These are phyloP conservation scores for Suricata suricatta DNA, from an alignment of 2,113 vertebrate genomes.

Conservation along the genomic window DNA sequence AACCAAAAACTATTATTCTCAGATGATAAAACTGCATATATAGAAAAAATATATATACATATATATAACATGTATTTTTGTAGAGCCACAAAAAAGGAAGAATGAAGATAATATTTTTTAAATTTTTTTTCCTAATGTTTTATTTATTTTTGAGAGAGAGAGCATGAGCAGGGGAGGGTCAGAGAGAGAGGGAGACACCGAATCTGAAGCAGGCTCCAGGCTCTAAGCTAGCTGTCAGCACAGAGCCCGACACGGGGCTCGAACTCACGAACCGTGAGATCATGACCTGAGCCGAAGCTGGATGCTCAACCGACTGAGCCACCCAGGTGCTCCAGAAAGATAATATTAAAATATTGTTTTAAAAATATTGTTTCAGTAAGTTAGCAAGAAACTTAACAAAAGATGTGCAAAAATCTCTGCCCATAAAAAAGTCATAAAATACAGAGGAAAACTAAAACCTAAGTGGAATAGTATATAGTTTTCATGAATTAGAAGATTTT, in stretches of 20 bases:
- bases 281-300: too few relatives aligned
- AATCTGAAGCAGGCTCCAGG: too few relatives aligned
- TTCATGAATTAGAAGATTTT: neutral
- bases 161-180: too few relatives aligned
- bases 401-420: neutral
- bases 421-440: neutral
- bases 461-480: neutral
- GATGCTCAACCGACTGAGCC: too few relatives aligned
- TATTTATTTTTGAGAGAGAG: too few relatives aligned
- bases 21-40: neutral
- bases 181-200: too few relatives aligned
- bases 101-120: neutral
- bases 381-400: neutral
- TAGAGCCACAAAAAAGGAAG: neutral
- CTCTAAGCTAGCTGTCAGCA: too few relatives aligned
- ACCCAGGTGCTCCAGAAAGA: neutral
- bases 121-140: too few relatives aligned
- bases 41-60: neutral
- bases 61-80: neutral
- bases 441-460: neutral
- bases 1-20: neutral
- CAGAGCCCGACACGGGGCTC: too few relatives aligned
- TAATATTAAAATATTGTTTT: neutral
- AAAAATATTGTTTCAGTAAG: neutral
- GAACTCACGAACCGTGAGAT: too few relatives aligned